These are phyloP conservation scores for Rugalucina vietnamica DNA, from an alignment of 2,888 invertebrate species.

Conservation along the genomic window DNA sequence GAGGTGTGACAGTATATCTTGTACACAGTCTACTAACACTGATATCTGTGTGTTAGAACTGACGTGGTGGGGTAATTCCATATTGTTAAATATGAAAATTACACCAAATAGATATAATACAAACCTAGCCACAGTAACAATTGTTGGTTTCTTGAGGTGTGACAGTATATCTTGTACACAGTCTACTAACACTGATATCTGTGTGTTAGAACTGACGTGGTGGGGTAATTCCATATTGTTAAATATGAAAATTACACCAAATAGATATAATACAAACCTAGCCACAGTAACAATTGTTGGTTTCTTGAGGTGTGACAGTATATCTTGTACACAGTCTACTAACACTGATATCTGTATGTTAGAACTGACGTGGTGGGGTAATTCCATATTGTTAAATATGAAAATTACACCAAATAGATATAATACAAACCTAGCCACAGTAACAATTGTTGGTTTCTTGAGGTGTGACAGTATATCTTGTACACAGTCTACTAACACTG, in stretches of 20 bases:
- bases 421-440: constrained; percentile 89
- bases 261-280: no score
- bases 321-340: constrained; percentile 86
- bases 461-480: constrained; percentile 87
- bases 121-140: constrained; percentile 90
- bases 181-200: constrained; percentile 88
- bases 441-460: constrained; percentile 89
- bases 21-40: constrained; percentile 86
- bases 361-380: constrained; percentile 93
- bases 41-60: constrained; percentile 89
- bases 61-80: constrained; percentile 92
- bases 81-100: constrained; percentile 93
- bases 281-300: constrained; percentile 92
- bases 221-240: constrained; percentile 92
- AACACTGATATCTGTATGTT: constrained; percentile 88
- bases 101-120: no score
- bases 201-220: constrained; percentile 90
- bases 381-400: constrained; percentile 91
- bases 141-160: constrained; percentile 88
- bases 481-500: constrained; percentile 86
- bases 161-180: constrained; percentile 86
- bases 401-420: no score
- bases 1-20: constrained; percentile 87
- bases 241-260: no score
- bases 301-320: constrained; percentile 87